Base-by-base conservation (phyloP, 2,113 vertebrate species). In the Anseranas semipalmata region DNA sequence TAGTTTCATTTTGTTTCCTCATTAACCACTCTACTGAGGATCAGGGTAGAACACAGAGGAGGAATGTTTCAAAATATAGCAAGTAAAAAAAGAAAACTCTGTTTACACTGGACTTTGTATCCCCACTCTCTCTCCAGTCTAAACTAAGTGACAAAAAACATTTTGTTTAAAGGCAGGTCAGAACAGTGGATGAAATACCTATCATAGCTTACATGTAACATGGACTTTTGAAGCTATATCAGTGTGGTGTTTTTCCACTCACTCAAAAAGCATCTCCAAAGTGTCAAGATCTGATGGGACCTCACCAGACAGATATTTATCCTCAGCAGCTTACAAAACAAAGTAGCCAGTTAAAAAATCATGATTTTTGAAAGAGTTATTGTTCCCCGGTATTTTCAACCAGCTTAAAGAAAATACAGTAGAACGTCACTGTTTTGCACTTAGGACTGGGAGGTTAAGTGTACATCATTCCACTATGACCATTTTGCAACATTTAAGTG, bases 361-460 rank as follows among this genome's bases (percentile, higher is more conserved):
- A 50, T 8, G 5, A 22, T n/a, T 43, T 63, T 62, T 46, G 4
- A 70, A 60, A 22, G 33, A 87, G n/a, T 89, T 89, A 25, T 78
- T 95, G 91, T 91, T 97, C 93, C 93, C 93, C 87, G 75, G 12
- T 2, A 67, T 94, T 78, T 92, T 93, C 89, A 97, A 95, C 87
- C 84, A 95, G 84, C 84, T 85, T 67, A 8, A 87, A 45, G 73
- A 65, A 94, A 89, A 75, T 35, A 81, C 70, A 89, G 84, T 45
- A 85, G 87, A 89, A 91, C n/a, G 56, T 92, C 63, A 74, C 18
- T 75, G 41, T 32, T 92, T 39, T 75, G 70, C 68, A 65, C 43
- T 68, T 82, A 46, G 1, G 6, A 12, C 56, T 63, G 60, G 86
- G 43, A 78, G 73, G 60, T 59, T 6, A 39, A 19, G 53, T 17